Percentiles rank a stretch among this genome's conserved stretches.
Conservation (phyloP, 2,113 vertebrate species). For the Callithrix jacchus region DNA sequence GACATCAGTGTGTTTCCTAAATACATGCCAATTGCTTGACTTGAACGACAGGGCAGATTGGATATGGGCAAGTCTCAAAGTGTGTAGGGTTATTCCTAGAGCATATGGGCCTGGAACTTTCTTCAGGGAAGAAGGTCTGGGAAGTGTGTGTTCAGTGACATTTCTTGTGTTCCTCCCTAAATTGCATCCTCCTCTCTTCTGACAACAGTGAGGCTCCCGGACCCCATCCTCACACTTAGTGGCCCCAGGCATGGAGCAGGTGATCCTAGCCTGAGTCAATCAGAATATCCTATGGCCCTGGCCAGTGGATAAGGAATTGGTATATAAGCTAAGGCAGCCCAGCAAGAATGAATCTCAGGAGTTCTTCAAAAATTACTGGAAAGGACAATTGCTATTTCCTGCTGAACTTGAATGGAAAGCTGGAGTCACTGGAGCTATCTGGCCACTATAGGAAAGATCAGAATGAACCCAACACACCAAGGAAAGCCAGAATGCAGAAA, state of each 20-base stretch:
- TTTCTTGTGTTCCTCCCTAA: neutral
- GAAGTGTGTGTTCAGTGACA: accelerated
- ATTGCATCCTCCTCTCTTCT: neutral
- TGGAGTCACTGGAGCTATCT: neutral
- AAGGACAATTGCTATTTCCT: neutral
- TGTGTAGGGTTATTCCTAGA: neutral
- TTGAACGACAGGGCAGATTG: neutral
- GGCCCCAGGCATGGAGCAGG: neutral
- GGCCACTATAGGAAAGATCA: no score
- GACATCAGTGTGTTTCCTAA: neutral
- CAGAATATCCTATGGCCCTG: neutral
- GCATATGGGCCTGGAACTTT: neutral
- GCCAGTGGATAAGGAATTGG: neutral
- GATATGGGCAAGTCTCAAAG: neutral
- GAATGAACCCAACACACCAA: neutral
- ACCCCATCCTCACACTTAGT: neutral
- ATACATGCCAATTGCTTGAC: neutral
- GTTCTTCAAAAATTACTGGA: neutral
- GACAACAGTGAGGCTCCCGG: neutral
- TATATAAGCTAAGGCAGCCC: no score
- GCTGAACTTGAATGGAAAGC: neutral
- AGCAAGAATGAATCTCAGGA: neutral
- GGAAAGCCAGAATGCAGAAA: neutral
- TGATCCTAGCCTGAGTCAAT: neutral
- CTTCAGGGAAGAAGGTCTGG: neutral